Conservation (phyloP, 2,888 invertebrate species). For the Parapristionchus giblindavisi region DNA sequence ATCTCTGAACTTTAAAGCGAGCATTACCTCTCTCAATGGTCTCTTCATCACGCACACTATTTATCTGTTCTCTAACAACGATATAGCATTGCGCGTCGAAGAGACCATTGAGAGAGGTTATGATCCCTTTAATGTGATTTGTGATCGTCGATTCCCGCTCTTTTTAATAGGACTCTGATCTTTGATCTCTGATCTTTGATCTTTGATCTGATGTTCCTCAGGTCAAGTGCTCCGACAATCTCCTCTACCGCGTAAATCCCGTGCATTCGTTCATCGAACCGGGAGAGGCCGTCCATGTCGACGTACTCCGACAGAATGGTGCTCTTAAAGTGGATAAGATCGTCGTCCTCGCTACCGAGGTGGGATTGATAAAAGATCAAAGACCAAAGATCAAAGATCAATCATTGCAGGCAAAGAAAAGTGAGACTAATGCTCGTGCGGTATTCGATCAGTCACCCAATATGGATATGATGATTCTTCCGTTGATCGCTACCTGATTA, state of each 20-base stretch:
- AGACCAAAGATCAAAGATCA: not conserved
- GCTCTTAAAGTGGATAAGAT: slow-evolving; percentile 35
- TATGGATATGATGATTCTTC: slow-evolving; percentile 20
- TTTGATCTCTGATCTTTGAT: not conserved
- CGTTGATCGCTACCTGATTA: slow-evolving; percentile 8
- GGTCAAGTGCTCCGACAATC: slow-evolving; percentile 38
- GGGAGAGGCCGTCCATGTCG: not conserved
- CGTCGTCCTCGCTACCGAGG: slow-evolving; percentile 30
- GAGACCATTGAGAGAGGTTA: too few relatives aligned
- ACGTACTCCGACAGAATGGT: slow-evolving; percentile 35
- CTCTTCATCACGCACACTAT: too few relatives aligned
- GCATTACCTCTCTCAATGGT: too few relatives aligned
- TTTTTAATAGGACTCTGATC: not conserved
- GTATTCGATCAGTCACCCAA: not conserved
- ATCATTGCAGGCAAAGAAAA: slow-evolving; percentile 13
- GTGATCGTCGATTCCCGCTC: too few relatives aligned
- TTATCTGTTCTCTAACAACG: too few relatives aligned
- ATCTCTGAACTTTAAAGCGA: not conserved
- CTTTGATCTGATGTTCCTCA: not conserved
- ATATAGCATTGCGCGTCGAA: too few relatives aligned
- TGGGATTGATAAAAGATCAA: not conserved
- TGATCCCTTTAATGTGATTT: too few relatives aligned
- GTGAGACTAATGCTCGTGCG: not conserved
- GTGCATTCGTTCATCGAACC: slow-evolving; percentile 34
- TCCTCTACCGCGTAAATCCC: slow-evolving; percentile 36